Conservation (phyloP, 2,113 vertebrate species). For the Misgurnus anguillicaudatus region DNA sequence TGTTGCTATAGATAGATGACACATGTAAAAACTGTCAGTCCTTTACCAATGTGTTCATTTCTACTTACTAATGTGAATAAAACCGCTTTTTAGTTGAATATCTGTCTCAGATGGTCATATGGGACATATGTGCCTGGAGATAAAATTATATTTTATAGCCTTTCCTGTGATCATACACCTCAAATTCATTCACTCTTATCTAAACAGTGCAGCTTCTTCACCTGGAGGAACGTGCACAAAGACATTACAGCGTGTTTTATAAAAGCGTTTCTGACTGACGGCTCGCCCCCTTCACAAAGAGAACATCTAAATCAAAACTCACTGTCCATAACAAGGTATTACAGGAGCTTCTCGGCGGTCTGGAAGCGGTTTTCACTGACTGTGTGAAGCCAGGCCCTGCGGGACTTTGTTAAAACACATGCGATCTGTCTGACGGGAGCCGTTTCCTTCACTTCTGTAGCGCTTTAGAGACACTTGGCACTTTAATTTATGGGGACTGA, state of each 20-base stretch:
- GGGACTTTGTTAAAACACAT: constrained; percentile 56
- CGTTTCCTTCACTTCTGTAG: constrained; percentile 39
- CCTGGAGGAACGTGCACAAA: constrained; percentile 27
- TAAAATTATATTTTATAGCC: constrained; percentile 34
- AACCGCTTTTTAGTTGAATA: neutral
- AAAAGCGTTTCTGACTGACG: constrained; percentile 32
- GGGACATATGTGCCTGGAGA: constrained; percentile 30
- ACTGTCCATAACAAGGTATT: constrained; percentile 37
- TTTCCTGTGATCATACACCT: constrained; percentile 20
- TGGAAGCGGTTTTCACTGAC: constrained; percentile 30
- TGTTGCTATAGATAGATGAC: too few relatives aligned
- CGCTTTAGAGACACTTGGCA: constrained; percentile 45
- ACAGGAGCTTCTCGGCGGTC: constrained; percentile 13
- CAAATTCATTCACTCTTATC: constrained; percentile 42
- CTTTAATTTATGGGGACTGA: constrained; percentile 50
- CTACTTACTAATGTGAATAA: neutral
- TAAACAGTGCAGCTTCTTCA: constrained; percentile 22
- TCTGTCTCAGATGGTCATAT: constrained; percentile 22
- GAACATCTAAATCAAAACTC: constrained; percentile 43
- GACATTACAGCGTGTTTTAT: neutral
- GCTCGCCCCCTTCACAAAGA: constrained; percentile 6
- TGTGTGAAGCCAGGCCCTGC: constrained; percentile 36
- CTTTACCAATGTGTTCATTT: too few relatives aligned
- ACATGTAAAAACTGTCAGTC: too few relatives aligned
- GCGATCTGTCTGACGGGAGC: constrained; percentile 36